These are phyloP conservation scores for Dermolepida albohirtum DNA, from an alignment of 2,888 invertebrate genomes.

Conservation along the genomic window DNA sequence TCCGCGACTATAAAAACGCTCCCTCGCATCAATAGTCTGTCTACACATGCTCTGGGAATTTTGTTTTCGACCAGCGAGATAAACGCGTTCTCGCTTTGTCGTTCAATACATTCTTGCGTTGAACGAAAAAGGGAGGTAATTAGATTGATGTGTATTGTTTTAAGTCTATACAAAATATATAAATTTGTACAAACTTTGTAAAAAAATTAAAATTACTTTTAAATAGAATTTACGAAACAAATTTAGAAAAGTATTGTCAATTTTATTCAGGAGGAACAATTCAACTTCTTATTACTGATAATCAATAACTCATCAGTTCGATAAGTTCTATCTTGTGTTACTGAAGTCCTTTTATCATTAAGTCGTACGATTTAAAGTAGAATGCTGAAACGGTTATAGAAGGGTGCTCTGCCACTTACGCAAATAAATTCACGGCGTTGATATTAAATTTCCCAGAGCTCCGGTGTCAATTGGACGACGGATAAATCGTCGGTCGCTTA, in stretches of 20 bases:
- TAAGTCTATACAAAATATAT: too few species aligned
- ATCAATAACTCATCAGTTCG: conserved; percentile 10
- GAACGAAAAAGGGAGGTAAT: too few species aligned
- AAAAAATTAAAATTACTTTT: too few species aligned
- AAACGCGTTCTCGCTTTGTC: too few species aligned
- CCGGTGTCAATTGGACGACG: conserved; percentile 31
- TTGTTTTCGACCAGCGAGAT: too few species aligned
- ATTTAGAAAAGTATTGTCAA: neutral
- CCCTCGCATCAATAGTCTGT: too few species aligned
- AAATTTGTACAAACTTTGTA: too few species aligned
- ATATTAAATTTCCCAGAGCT: conserved; percentile 42
- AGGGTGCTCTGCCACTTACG: conserved; percentile 9
- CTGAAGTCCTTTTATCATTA: conserved; percentile 5
- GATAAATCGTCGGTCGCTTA: conserved; percentile 41
- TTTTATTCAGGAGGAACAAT: conserved; percentile 1
- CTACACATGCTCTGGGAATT: too few species aligned
- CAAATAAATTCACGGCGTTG: conserved; percentile 19
- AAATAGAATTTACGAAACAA: too few species aligned
- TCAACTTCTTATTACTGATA: neutral
- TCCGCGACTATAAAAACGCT: too few species aligned
- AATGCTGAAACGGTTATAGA: conserved; percentile 17
- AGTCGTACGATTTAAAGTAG: conserved; percentile 12
- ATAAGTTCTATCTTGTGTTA: neutral
- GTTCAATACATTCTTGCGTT: too few species aligned
- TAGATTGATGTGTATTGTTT: too few species aligned